Percentiles rank a stretch among this genome's conserved stretches.
These are phyloP conservation scores for Amiota communis DNA, from an alignment of 2,888 invertebrate species.

Conservation along the genomic window DNA sequence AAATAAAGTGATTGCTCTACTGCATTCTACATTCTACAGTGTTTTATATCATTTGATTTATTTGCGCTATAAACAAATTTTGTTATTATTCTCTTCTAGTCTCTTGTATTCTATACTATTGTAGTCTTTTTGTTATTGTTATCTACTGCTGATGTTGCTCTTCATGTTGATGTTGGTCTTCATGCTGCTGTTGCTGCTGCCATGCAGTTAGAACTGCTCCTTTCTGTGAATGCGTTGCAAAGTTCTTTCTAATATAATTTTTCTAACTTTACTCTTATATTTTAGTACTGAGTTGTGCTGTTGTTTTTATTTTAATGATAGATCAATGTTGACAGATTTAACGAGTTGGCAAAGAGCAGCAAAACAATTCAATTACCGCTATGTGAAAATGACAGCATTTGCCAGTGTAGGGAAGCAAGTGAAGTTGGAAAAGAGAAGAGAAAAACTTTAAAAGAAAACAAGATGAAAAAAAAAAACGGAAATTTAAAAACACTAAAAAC, in stretches of 20 bases:
- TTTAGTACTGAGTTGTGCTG: background rate
- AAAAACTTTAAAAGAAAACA: background rate
- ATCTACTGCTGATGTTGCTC: background rate
- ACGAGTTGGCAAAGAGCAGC: constrained; percentile 66
- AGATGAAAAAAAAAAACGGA: background rate
- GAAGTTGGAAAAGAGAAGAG: too few relatives aligned
- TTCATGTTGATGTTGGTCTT: background rate
- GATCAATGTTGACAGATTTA: constrained; percentile 67
- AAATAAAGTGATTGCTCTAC: too few relatives aligned
- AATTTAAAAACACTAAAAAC: background rate
- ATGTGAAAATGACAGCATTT: constrained; percentile 10
- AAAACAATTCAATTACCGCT: constrained; percentile 62
- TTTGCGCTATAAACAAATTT: too few relatives aligned
- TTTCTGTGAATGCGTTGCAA: background rate
- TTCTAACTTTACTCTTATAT: background rate
- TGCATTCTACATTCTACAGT: too few relatives aligned
- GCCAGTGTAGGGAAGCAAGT: constrained; percentile 39
- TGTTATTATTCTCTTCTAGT: too few relatives aligned
- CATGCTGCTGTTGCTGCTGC: background rate
- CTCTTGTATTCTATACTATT: background rate
- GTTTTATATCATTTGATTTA: too few relatives aligned
- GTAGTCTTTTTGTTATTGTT: background rate
- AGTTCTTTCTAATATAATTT: background rate
- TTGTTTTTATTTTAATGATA: constrained; percentile 46
- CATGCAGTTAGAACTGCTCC: too few relatives aligned